phyloP scores from a whole-genome alignment of 2,797 vertebrate genomes.

The Fringilla coelebs region DNA sequence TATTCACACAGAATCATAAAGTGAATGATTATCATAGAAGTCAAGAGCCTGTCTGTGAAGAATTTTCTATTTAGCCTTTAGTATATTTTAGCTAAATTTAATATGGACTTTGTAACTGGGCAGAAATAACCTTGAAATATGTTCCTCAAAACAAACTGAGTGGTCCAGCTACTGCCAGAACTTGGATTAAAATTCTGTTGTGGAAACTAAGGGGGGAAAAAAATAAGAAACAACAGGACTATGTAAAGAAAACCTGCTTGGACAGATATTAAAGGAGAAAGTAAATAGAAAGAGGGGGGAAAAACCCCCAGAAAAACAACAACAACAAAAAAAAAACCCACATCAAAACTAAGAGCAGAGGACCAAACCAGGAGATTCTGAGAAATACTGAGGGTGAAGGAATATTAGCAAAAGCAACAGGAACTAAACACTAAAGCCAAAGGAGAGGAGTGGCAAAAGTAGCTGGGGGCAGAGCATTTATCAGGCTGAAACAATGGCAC shows the following conservation, averaged over 20 bases:
- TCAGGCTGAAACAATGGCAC: constrained; percentile 8
- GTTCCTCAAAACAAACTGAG: neutral
- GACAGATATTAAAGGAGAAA: neutral
- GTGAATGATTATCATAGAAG: neutral
- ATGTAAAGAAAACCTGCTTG: neutral
- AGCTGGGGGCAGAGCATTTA: neutral
- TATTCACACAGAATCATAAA: neutral
- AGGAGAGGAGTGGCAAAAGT: neutral
- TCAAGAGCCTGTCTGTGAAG: neutral
- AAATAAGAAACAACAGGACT: neutral
- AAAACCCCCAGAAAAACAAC: too few species aligned
- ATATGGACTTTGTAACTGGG: neutral
- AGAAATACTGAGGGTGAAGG: neutral
- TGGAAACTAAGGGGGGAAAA: neutral
- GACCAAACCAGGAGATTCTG: neutral
- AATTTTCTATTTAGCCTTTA: neutral
- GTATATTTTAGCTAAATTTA: neutral
- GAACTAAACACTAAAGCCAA: neutral
- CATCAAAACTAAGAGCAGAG: neutral
- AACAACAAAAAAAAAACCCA: rapidly evolving
- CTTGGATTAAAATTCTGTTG: neutral
- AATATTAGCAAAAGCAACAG: neutral
- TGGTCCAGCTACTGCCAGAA: neutral
- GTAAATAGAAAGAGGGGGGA: neutral
- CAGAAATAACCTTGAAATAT: neutral